These are phyloP conservation scores for Cardiocondyla obscurior DNA, from an alignment of 1,140 invertebrate species.

Conservation along the genomic window DNA sequence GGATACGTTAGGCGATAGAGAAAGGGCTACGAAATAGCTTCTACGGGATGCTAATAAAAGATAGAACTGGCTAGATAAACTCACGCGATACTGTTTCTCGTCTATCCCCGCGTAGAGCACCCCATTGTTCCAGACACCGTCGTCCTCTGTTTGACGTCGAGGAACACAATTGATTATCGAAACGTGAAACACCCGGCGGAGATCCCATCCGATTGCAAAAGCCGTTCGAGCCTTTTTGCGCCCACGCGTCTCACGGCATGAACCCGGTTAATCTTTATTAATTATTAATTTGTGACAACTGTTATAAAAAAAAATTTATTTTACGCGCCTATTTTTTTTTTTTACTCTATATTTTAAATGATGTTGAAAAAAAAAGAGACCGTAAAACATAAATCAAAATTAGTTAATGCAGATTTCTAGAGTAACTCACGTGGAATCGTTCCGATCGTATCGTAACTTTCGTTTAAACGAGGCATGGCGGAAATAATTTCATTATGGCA, in stretches of 20 bases:
- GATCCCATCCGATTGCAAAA: not conserved
- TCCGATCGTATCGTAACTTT: not conserved
- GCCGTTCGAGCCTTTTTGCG: not conserved
- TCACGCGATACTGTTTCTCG: constrained; percentile 66
- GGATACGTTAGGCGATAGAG: constrained; percentile 77
- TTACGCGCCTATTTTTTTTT: not conserved
- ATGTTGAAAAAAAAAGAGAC: not conserved
- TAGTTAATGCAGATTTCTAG: constrained; percentile 1
- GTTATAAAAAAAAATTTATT: not conserved
- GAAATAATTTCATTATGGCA: constrained; percentile 22
- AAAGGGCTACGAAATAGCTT: constrained; percentile 80
- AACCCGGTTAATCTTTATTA: not conserved
- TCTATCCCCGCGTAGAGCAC: constrained; percentile 34
- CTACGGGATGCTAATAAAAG: constrained; percentile 83
- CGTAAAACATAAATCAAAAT: not conserved
- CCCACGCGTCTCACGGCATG: not conserved
- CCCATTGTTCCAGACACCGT: constrained; percentile 77
- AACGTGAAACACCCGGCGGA: not conserved
- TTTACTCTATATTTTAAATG: not conserved
- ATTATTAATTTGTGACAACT: not conserved
- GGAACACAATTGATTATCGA: constrained; percentile 55
- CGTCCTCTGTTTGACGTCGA: constrained; percentile 30
- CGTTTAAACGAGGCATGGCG: not conserved
- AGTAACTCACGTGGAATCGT: not conserved
- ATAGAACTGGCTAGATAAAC: constrained; percentile 79